Percentiles rank a stretch among this genome's conserved stretches.
phyloP scores from a whole-genome alignment of 2,888 invertebrate genomes.

The Scaptomyza reducta region DNA sequence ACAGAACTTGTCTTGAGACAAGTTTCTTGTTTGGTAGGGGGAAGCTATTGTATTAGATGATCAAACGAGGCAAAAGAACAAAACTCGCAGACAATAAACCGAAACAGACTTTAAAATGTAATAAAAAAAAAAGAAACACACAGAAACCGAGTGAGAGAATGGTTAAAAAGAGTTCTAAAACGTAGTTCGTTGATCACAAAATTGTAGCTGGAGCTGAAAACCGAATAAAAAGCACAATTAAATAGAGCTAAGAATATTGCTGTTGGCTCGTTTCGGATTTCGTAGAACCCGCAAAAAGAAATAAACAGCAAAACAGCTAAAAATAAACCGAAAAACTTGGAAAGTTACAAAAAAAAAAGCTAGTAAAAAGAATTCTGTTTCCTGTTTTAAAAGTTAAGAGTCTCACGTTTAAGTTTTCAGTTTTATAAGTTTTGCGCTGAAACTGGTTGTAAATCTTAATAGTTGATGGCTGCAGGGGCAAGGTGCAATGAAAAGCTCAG shows the following conservation, averaged over 20 bases:
- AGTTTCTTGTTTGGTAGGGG: neutral
- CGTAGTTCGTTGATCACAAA: constrained; percentile 24
- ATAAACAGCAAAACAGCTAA: neutral
- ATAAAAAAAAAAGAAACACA: neutral
- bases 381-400: neutral
- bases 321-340: constrained; percentile 8
- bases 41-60: constrained; percentile 6
- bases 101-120: neutral
- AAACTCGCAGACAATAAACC: constrained; percentile 15
- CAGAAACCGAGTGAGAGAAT: neutral
- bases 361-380: neutral
- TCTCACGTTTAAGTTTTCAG: neutral
- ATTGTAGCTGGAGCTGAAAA: neutral
- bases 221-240: constrained; percentile 13
- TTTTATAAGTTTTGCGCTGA: neutral
- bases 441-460: neutral
- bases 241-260: constrained; percentile 34
- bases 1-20: constrained; percentile 14
- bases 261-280: constrained; percentile 31
- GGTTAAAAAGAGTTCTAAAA: constrained; percentile 8
- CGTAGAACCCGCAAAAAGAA: constrained; percentile 14
- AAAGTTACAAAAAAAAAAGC: constrained; percentile 12
- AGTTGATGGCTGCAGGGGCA: neutral
- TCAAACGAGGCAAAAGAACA: constrained; percentile 26
- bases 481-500: neutral